These are phyloP conservation scores for Zapus hudsonius DNA, from an alignment of 2,113 vertebrate genomes.

Conservation along the genomic window DNA sequence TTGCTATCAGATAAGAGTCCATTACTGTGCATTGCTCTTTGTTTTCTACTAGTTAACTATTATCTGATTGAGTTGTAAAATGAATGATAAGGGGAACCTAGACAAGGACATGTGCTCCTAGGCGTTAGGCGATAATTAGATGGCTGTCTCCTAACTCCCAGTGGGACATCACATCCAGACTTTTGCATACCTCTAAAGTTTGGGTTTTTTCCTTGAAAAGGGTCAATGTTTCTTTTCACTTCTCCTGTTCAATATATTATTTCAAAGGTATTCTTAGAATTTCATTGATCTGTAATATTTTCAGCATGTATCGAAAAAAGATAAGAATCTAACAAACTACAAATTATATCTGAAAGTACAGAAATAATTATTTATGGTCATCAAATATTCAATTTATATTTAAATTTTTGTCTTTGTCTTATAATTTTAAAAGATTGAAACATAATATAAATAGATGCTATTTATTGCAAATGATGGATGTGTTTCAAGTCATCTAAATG, in stretches of 20 bases:
- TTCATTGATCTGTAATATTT: background rate
- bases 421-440: background rate
- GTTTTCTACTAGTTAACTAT: background rate
- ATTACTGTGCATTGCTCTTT: background rate
- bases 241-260: background rate
- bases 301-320: background rate
- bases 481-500: slow-evolving; percentile 22
- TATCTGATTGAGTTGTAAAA: background rate
- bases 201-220: background rate
- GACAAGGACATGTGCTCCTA: background rate
- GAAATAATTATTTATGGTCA: slow-evolving; percentile 4
- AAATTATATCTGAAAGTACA: background rate
- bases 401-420: background rate
- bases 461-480: background rate
- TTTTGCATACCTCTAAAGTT: slow-evolving; percentile 18
- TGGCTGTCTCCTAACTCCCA: background rate
- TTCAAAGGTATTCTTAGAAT: background rate
- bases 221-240: background rate
- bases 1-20: background rate
- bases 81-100: background rate
- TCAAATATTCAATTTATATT: background rate
- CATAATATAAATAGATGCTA: background rate
- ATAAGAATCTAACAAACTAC: background rate
- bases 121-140: background rate
- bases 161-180: background rate